These are phyloP conservation scores for Neocrepidodera transversa DNA, from an alignment of 2,888 invertebrate species.

Conservation along the genomic window DNA sequence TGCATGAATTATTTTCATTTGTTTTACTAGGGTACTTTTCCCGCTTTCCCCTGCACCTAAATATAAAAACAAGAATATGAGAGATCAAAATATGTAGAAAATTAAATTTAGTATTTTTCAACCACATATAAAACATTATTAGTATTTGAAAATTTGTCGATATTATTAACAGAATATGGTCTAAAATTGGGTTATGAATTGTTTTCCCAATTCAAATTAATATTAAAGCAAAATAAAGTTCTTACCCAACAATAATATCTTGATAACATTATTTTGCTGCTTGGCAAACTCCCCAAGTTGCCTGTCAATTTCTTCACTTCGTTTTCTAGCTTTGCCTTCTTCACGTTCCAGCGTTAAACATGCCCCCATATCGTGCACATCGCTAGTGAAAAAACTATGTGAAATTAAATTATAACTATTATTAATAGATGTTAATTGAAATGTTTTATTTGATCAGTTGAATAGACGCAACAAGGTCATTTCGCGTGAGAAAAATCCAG, in stretches of 20 bases:
- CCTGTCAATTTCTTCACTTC: conserved; percentile 69
- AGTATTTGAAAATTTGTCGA: no score
- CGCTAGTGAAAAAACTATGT: conserved; percentile 37
- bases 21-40: conserved; percentile 72
- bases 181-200: no score
- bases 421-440: conserved; percentile 29
- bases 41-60: conserved; percentile 72
- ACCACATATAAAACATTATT: no score
- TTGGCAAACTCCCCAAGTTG: conserved; percentile 66
- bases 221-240: no score
- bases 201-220: no score
- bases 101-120: no score
- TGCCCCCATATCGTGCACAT: conserved; percentile 65
- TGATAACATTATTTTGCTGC: conserved; percentile 68
- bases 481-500: conserved; percentile 13
- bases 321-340: conserved; percentile 65
- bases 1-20: conserved; percentile 75
- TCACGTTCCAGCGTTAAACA: conserved; percentile 70
- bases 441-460: conserved; percentile 25
- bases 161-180: no score
- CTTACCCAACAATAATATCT: conserved; percentile 68
- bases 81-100: no score
- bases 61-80: no score
- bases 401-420: conserved; percentile 12
- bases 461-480: conserved; percentile 34